Evolutionary conservation across 2,797 vertebrate genomes (phyloP).

Genomic region (Dendrocincla tyrannina): DNA sequence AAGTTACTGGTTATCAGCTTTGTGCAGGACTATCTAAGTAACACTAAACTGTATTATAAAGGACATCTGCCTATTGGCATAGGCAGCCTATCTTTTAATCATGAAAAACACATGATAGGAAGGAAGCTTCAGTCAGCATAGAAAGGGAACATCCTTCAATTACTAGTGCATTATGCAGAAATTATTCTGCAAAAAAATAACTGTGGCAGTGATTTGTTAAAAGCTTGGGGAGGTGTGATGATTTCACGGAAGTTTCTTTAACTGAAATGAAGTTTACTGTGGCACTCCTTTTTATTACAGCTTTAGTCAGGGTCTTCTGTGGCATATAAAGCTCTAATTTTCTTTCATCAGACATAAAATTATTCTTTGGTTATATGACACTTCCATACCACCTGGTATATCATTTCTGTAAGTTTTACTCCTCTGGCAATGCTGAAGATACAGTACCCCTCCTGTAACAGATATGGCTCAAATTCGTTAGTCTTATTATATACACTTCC

Average conservation of each 20-base stretch:
- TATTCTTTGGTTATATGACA: background rate
- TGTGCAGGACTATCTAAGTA: background rate
- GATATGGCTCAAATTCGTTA: background rate
- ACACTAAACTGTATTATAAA: background rate
- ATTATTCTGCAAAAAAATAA: background rate
- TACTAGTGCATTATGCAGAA: background rate
- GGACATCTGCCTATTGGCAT: background rate
- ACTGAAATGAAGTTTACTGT: background rate
- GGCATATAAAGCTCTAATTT: background rate
- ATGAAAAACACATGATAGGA: background rate
- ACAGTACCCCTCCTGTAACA: background rate
- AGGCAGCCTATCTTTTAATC: background rate
- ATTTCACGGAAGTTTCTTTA: background rate
- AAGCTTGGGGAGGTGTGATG: accelerated
- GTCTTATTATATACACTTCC: background rate
- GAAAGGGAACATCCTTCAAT: background rate
- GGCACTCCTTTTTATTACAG: background rate
- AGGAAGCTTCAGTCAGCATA: background rate
- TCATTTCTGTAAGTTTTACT: background rate
- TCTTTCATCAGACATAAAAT: conserved; percentile 16
- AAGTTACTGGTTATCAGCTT: background rate
- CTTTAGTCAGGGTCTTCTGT: conserved; percentile 7
- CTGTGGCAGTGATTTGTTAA: background rate
- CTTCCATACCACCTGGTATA: background rate
- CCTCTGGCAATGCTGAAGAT: background rate